Percentiles rank a stretch among this genome's conserved stretches.
These are phyloP conservation scores for Brenthis ino DNA, from an alignment of 2,888 invertebrate genomes.

Conservation along the genomic window DNA sequence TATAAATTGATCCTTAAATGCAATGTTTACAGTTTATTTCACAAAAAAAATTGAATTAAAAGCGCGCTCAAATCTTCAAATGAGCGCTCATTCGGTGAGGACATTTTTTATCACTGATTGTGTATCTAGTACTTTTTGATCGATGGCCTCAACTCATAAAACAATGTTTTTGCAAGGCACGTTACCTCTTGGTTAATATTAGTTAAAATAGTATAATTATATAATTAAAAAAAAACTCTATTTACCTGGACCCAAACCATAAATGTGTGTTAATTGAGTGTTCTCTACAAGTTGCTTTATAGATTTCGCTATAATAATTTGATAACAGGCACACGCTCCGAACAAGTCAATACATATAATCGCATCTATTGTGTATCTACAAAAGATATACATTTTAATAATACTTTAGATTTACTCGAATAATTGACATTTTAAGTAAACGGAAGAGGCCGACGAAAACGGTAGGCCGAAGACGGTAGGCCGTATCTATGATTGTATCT, in stretches of 20 bases:
- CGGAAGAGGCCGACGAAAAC: too few relatives aligned
- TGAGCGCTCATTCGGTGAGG: too few relatives aligned
- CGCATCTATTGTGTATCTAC: slow-evolving; percentile 57
- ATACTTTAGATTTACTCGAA: too few relatives aligned
- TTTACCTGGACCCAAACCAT: slow-evolving; percentile 46
- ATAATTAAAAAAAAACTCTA: neutral
- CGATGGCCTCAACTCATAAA: neutral
- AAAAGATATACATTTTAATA: neutral
- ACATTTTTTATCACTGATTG: too few relatives aligned
- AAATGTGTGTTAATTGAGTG: slow-evolving; percentile 38
- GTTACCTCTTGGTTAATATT: neutral
- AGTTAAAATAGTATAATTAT: neutral
- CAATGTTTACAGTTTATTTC: too few relatives aligned
- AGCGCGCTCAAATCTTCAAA: too few relatives aligned
- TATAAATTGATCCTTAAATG: too few relatives aligned
- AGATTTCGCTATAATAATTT: slow-evolving; percentile 64
- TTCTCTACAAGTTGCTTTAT: slow-evolving; percentile 65
- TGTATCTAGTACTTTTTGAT: too few relatives aligned
- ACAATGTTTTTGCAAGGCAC: neutral
- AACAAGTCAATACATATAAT: slow-evolving; percentile 61
- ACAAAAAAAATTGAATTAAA: too few relatives aligned
- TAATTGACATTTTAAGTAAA: too few relatives aligned
- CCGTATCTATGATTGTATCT: too few relatives aligned
- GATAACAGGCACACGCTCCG: slow-evolving; percentile 65
- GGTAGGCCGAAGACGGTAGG: too few relatives aligned